These are phyloP conservation scores for Cerastis leucographa DNA, from an alignment of 2,888 invertebrate species.

Conservation along the genomic window DNA sequence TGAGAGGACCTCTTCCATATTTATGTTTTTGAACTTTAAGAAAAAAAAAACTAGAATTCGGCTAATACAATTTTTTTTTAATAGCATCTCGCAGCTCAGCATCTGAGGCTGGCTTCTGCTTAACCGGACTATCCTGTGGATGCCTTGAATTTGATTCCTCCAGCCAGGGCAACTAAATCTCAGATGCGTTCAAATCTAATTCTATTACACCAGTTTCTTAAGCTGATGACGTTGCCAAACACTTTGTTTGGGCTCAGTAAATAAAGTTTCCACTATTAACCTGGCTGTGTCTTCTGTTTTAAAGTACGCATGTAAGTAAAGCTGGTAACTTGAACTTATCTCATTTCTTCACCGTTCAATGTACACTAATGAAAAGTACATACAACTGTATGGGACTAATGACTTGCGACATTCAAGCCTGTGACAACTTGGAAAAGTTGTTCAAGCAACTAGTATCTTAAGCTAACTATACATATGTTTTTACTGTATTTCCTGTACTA, in stretches of 20 bases:
- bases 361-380: neutral
- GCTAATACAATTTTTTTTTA: no score
- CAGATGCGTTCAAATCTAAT: no score
- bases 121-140: no score
- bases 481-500: slow-evolving; percentile 15
- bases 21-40: no score
- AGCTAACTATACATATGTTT: slow-evolving; percentile 1
- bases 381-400: slow-evolving; percentile 6
- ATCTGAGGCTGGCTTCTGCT: no score
- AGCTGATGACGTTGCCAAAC: no score
- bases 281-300: neutral
- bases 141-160: no score
- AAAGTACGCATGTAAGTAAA: neutral
- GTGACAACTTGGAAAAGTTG: slow-evolving; percentile 25
- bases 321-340: neutral
- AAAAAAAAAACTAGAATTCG: no score
- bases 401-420: slow-evolving; percentile 3
- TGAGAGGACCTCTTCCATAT: no score
- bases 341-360: neutral
- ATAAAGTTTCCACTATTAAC: neutral
- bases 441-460: slow-evolving; percentile 2
- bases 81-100: no score
- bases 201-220: neutral
- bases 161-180: no score
- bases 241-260: neutral